Evolutionary conservation across 35 echinoderm and acorn worm genomes (phyloP), one percentile per base, ranked within the genome.

Genomic region (Amphiura filiformis): DNA sequence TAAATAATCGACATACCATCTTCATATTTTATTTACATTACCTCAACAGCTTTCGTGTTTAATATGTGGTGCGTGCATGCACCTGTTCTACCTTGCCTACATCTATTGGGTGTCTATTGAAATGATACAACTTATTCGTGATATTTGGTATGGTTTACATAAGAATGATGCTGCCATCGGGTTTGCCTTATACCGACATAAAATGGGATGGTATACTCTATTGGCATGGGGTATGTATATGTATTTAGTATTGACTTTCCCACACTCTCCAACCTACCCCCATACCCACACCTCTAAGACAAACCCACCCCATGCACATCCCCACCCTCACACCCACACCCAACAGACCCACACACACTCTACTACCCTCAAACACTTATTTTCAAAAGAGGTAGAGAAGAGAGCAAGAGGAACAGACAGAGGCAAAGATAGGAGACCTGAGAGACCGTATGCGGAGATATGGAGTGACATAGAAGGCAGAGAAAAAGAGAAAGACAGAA

Each of bases 1-100:
- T n/a, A n/a, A n/a, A n/a, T n/a, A n/a, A n/a, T n/a, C n/a, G n/a
- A n/a, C n/a, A n/a, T n/a, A n/a, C n/a, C n/a, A n/a, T n/a, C n/a
- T n/a, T n/a, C n/a, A n/a, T n/a, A n/a, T n/a, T n/a, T n/a, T n/a
- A n/a, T n/a, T n/a, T n/a, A n/a, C n/a, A n/a, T n/a, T n/a, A n/a
- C n/a, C n/a, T n/a, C n/a, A n/a, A 41, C 12, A 84, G 82, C 20
- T 84, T 34, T 17, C 64, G 12, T 84, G 82, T 65, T 7, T 39
- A 33, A 39, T 65, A 1, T 32, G 18, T 31, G 82, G 82, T 5
- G 82, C 82, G 2, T 35, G 47, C 26, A 84, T 84, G 47, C 82
- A 84, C 15, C 65, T 34, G 31, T 65, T 84, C 82, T 84, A 84
- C 28, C 56, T 84, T 61, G 82, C 52, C 18, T 34, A 64, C 36